Evolutionary conservation across 2,113 vertebrate genomes (phyloP).

Genomic region (Malurus elegans): DNA sequence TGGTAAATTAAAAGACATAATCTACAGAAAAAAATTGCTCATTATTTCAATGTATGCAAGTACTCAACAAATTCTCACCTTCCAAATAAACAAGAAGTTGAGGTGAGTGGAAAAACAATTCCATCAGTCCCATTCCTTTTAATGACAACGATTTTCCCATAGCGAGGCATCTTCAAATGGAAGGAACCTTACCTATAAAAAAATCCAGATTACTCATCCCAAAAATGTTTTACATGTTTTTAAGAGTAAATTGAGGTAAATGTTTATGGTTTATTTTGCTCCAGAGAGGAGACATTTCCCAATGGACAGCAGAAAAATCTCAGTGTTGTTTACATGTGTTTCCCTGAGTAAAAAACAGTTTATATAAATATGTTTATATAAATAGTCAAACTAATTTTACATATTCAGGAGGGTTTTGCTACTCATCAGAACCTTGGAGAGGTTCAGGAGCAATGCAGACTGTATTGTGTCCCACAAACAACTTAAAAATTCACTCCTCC

Average conservation of each 20-base stretch:
- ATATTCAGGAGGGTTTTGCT: fast-evolving
- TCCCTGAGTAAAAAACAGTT: background rate
- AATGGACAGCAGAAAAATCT: fast-evolving
- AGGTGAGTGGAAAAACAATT: conserved; percentile 82
- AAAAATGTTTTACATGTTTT: fast-evolving
- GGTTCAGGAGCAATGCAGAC: fast-evolving
- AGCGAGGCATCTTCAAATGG: conserved; percentile 77
- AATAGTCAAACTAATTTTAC: fast-evolving
- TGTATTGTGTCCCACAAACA: fast-evolving
- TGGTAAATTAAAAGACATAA: background rate
- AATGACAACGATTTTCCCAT: conserved; percentile 84
- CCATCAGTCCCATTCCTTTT: conserved; percentile 85
- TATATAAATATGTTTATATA: background rate
- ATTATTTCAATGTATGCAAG: fast-evolving
- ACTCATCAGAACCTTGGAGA: background rate
- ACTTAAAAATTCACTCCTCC: background rate
- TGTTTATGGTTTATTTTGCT: background rate
- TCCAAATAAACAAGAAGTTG: conserved; percentile 83
- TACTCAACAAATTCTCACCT: conserved; percentile 72
- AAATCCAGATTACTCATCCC: background rate
- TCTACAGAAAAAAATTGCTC: background rate
- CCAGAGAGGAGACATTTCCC: background rate
- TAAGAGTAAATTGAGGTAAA: fast-evolving
- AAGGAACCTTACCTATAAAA: background rate
- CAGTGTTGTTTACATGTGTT: fast-evolving